Conservation (phyloP, 2,888 invertebrate species). For the Schizotus pectinicornis region DNA sequence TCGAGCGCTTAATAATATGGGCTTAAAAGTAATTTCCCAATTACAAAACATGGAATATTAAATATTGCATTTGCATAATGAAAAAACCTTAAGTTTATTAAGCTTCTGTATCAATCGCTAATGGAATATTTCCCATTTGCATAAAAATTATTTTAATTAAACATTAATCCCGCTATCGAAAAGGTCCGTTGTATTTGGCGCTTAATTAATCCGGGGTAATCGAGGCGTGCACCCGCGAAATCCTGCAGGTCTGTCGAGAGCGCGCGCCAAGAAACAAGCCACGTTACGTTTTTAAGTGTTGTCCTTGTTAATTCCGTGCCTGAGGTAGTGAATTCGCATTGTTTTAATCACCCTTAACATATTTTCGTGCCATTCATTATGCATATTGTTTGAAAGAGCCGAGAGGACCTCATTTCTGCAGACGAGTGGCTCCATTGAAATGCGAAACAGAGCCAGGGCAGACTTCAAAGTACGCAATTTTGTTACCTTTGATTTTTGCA, state of each 20-base stretch:
- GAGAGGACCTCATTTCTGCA: conserved; percentile 15
- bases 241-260: too few relatives aligned
- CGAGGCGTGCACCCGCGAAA: not conserved
- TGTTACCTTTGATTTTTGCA: too few relatives aligned
- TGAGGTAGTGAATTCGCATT: conserved; percentile 39
- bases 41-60: conserved; percentile 51
- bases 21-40: conserved; percentile 47
- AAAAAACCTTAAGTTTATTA: conserved; percentile 45
- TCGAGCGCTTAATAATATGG: conserved; percentile 28
- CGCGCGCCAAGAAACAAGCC: not conserved
- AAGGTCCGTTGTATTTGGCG: conserved; percentile 12
- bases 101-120: conserved; percentile 47
- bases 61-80: conserved; percentile 46
- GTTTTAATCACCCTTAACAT: conserved; percentile 45
- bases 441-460: conserved; percentile 5
- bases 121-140: conserved; percentile 46
- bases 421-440: conserved; percentile 21
- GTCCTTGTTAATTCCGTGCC: conserved; percentile 45
- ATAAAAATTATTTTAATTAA: conserved; percentile 41
- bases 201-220: conserved; percentile 36
- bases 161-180: conserved; percentile 35
- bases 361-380: conserved; percentile 41
- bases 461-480: not conserved
- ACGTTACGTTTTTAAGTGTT: conserved; percentile 18
- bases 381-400: conserved; percentile 35